Conservation (phyloP, 2,797 vertebrate species). For the Phrynocephalus guinanensis region DNA sequence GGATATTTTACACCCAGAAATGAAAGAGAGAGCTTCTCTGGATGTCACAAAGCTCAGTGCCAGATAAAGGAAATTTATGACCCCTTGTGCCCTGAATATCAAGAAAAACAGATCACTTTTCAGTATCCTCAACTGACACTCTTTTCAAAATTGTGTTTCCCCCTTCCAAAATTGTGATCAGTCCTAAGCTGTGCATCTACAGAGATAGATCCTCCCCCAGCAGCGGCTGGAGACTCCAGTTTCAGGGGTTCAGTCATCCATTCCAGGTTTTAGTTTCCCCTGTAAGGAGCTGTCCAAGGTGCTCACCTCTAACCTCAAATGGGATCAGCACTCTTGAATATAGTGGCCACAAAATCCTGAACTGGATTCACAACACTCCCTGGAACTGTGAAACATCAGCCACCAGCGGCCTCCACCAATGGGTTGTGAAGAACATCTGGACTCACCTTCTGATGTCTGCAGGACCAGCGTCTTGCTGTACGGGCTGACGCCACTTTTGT, state of each 20-base stretch:
- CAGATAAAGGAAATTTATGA: neutral
- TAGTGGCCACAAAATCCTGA: neutral
- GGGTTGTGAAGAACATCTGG: neutral
- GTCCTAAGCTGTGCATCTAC: neutral
- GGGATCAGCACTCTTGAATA: too few relatives aligned
- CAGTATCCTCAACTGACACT: neutral
- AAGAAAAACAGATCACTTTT: neutral
- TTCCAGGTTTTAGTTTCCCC: neutral
- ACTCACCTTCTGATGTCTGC: conserved; percentile 96
- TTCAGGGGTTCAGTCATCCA: neutral
- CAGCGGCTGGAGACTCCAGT: neutral
- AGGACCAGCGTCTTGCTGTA: conserved; percentile 99
- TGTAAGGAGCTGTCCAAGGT: neutral
- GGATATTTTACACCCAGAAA: neutral
- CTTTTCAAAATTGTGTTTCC: neutral
- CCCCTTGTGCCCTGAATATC: conserved; percentile 29
- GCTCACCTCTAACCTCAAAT: too few relatives aligned
- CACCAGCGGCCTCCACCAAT: too few relatives aligned
- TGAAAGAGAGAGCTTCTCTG: neutral
- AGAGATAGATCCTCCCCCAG: neutral
- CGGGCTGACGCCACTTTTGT: conserved; percentile 93
- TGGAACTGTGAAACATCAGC: neutral
- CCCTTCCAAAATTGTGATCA: neutral
- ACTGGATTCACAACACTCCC: neutral
- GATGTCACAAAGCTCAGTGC: neutral